Evolutionary conservation across 2,888 invertebrate species (phyloP).

Genomic region (Drosophila buzzatii): DNA sequence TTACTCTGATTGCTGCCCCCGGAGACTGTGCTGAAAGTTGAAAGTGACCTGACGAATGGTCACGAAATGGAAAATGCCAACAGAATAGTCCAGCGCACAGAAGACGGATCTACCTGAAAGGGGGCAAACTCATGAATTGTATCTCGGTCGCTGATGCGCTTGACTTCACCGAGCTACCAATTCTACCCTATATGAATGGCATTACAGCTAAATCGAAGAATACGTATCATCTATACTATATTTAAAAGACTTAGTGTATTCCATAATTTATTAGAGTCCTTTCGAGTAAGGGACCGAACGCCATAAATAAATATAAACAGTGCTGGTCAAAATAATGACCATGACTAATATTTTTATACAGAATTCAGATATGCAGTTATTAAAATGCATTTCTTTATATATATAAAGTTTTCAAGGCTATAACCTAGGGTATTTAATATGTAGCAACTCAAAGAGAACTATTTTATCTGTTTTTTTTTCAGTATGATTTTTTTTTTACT

Average conservation of each 20-base stretch:
- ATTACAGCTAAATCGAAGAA: neutral
- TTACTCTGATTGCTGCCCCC: slow-evolving; percentile 74
- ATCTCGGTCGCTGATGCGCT: slow-evolving; percentile 44
- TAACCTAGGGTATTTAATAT: neutral
- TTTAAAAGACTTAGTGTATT: neutral
- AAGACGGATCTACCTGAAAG: neutral
- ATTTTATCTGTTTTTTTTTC: neutral
- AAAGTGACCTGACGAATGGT: slow-evolving; percentile 69
- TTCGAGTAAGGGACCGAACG: too few species aligned
- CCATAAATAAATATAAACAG: too few species aligned
- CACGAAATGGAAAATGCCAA: slow-evolving; percentile 55
- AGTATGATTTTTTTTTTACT: slow-evolving; percentile 32
- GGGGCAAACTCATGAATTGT: slow-evolving; percentile 18
- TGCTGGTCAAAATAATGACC: neutral
- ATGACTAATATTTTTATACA: neutral
- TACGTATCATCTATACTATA: neutral
- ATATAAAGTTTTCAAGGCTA: neutral
- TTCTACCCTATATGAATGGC: neutral
- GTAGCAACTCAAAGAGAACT: neutral
- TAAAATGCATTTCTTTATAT: neutral
- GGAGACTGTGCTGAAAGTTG: slow-evolving; percentile 56
- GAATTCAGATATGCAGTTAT: neutral
- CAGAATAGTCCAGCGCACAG: slow-evolving; percentile 17
- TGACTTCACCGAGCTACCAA: slow-evolving; percentile 29
- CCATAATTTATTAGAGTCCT: too few species aligned